Percentiles rank a stretch among this genome's conserved stretches.
Conservation (phyloP, 1,140 invertebrate genomes). For the Drosophila eugracilis region DNA sequence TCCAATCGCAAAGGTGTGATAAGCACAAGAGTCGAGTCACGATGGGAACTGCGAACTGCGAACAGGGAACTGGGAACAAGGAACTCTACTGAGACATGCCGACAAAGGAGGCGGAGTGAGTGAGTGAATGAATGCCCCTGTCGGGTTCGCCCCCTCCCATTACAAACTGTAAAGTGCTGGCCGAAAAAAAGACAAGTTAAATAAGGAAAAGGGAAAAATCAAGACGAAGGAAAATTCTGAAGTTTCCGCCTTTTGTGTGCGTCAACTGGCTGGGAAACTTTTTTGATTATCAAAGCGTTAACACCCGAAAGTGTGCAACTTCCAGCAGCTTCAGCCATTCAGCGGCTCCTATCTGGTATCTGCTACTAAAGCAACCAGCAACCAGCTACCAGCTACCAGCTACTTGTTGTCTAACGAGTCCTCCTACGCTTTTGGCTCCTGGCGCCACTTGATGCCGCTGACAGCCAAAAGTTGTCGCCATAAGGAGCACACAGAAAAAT, state of each 20-base stretch:
- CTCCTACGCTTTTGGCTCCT: constrained; percentile 19
- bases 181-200: constrained; percentile 43
- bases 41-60: constrained; percentile 24
- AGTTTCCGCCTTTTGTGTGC: constrained; percentile 72
- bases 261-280: constrained; percentile 74
- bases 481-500: constrained; percentile 58
- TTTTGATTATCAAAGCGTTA: constrained; percentile 83
- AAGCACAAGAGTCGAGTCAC: constrained; percentile 77
- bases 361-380: constrained; percentile 5
- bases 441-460: constrained; percentile 64
- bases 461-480: constrained; percentile 76
- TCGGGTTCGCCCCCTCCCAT: constrained; percentile 31
- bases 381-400: constrained; percentile 46
- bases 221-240: constrained; percentile 60
- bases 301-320: constrained; percentile 78
- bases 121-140: constrained; percentile 74
- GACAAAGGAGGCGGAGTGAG: constrained; percentile 71
- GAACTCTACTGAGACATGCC: constrained; percentile 28
- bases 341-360: constrained; percentile 42
- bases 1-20: constrained; percentile 63
- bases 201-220: constrained; percentile 33
- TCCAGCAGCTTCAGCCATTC: constrained; percentile 44
- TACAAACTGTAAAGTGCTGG: constrained; percentile 59
- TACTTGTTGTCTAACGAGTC: constrained; percentile 80
- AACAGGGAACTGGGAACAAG: constrained; percentile 32